These are phyloP conservation scores for Pseudomugil tenellus DNA, from an alignment of 2,797 vertebrate species.

Conservation along the genomic window DNA sequence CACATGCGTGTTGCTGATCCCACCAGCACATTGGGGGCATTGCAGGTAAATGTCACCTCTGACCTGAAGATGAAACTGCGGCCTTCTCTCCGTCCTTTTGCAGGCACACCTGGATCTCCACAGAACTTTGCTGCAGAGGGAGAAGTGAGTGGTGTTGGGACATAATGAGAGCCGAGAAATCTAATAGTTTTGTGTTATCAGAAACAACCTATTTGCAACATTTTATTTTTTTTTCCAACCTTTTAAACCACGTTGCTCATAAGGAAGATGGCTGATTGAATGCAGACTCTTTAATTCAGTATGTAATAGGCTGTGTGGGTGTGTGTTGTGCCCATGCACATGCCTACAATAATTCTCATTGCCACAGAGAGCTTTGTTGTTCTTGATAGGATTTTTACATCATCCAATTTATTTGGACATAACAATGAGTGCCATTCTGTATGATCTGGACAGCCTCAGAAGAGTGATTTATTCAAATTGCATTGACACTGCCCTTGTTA, in stretches of 20 bases:
- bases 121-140: constrained; percentile 91
- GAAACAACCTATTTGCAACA: background rate
- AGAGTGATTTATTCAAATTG: constrained; percentile 48
- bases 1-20: constrained; percentile 90
- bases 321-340: constrained; percentile 33
- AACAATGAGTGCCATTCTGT: constrained; percentile 29
- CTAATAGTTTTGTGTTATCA: constrained; percentile 1
- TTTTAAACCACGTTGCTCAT: constrained; percentile 11
- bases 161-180: constrained; percentile 7
- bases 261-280: constrained; percentile 15
- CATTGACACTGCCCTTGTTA: constrained; percentile 26
- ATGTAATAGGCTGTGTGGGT: constrained; percentile 49
- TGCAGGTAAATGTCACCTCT: constrained; percentile 91
- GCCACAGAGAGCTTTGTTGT: constrained; percentile 20
- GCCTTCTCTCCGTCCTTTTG: constrained; percentile 89
- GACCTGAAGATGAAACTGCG: constrained; percentile 97
- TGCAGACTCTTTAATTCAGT: constrained; percentile 39
- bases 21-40: constrained; percentile 87
- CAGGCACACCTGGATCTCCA: constrained; percentile 90
- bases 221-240: background rate
- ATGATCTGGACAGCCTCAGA: constrained; percentile 40
- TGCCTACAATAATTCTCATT: constrained; percentile 23
- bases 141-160: constrained; percentile 16
- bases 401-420: constrained; percentile 28
- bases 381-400: constrained; percentile 43